These are phyloP conservation scores for Hippocampus barbouri DNA, from an alignment of 2,113 vertebrate species.

Conservation along the genomic window DNA sequence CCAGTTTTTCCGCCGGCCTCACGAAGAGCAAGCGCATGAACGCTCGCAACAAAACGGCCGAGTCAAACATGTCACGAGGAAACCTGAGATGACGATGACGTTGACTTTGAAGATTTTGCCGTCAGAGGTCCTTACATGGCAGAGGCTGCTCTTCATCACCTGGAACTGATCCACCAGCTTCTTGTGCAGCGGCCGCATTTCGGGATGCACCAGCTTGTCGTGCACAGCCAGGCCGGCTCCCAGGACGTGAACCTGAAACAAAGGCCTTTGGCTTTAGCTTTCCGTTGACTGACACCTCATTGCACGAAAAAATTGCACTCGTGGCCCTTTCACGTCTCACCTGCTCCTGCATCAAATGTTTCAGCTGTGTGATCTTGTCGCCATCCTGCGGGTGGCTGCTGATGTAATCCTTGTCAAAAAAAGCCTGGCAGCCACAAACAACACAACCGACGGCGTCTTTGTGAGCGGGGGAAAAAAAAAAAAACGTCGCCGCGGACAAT, in stretches of 20 bases:
- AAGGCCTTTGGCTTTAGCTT: background rate
- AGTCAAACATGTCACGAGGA: background rate
- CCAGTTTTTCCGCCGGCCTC: background rate
- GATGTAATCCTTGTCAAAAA: constrained; percentile 98
- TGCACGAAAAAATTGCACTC: background rate
- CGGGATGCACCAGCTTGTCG: constrained; percentile 95
- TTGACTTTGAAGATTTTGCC: background rate
- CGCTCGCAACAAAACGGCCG: background rate
- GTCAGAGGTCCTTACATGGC: constrained; percentile 77
- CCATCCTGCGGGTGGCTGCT: constrained; percentile 88
- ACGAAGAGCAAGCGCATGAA: background rate
- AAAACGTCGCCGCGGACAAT: too few species aligned
- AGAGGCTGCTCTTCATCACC: constrained; percentile 95
- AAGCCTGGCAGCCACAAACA: constrained; percentile 74
- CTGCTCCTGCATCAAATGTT: constrained; percentile 99
- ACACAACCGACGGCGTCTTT: too few species aligned
- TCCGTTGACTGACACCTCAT: too few species aligned
- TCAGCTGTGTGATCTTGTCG: constrained; percentile 94
- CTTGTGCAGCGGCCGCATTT: constrained; percentile 98
- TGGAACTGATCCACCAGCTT: constrained; percentile 99
- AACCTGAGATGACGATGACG: background rate
- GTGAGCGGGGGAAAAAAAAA: background rate
- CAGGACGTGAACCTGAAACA: constrained; percentile 84
- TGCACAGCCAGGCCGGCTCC: constrained; percentile 91
- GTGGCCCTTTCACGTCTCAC: constrained; percentile 55